Evolutionary conservation across 2,888 invertebrate genomes (phyloP), one percentile per base, ranked within the genome.

Genomic region (Callyntrura guangdongensis): DNA sequence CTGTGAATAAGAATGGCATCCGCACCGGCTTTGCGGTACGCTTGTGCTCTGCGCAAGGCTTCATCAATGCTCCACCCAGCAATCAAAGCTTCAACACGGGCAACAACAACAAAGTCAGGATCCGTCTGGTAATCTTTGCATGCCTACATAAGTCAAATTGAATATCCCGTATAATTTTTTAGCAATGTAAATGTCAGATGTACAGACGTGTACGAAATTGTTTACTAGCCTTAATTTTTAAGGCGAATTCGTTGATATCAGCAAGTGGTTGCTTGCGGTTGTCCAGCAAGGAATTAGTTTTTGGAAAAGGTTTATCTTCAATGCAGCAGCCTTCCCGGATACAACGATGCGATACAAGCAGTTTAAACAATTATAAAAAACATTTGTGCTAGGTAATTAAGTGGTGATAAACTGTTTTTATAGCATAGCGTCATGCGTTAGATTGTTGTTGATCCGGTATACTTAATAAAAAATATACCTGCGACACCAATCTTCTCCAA

Each of bases 1-100:
- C 95, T 95, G 93, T 95, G 95, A 94, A 95, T 95, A 22, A 95
- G 93, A 88, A 95, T 95, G 25, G 95, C 95, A 93, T 95, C 95
- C 56, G 95, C 95, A 53, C 95, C 94, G 20, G 94, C 94, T 59
- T 93, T 93, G n/a, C 92, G 83, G 83, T 94, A 94, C 1, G 94
- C 94, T 79, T 94, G 94, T n/a, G 94, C 94, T 45, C 94, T 83
- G 45, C 89, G 91, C 17, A 94, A 89, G n/a, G 94, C 94, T 91
- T 94, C 94, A 45, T 94, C 94, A 49, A 94, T 90, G 12, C 94
- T 94, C 94, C 94, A 94, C 0, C 94, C 91, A 77, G 94, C 94
- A 81, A 94, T 94, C 74, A 94, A 94, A 93, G 95, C 95, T 93
- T 95, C 95, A 4, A 95, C 95, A 82, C 95, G 94, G 14, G 95